Evolutionary conservation across 2,113 vertebrate genomes (phyloP).

Genomic region (Charina bottae): DNA sequence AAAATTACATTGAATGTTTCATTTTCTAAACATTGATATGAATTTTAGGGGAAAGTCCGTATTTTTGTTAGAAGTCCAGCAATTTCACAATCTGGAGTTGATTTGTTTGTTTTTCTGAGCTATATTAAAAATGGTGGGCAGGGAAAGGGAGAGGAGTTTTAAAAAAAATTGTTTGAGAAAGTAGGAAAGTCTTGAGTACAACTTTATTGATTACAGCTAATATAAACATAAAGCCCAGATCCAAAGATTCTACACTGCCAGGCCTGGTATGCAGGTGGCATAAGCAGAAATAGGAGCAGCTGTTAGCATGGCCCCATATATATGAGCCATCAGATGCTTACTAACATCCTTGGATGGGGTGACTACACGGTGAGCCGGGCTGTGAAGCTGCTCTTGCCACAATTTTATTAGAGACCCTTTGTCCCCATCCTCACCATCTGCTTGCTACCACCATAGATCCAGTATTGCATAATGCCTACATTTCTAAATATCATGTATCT

Average conservation of each 20-base stretch:
- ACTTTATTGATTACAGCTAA: not conserved
- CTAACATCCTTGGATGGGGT: too few relatives aligned
- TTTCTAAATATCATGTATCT: not conserved
- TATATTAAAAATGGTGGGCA: not conserved
- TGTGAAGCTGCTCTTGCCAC: too few relatives aligned
- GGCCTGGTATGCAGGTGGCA: too few relatives aligned
- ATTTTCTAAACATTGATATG: not conserved
- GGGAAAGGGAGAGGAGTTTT: not conserved
- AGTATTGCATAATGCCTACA: not conserved
- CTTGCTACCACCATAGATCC: not conserved
- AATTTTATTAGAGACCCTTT: too few relatives aligned
- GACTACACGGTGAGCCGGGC: too few relatives aligned
- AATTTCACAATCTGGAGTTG: not conserved
- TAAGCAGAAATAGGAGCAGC: too few relatives aligned
- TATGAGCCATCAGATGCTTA: too few relatives aligned
- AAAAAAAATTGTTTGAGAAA: not conserved
- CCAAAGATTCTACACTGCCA: too few relatives aligned
- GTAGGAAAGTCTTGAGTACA: not conserved
- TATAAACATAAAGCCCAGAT: not conserved
- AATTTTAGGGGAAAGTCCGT: not conserved
- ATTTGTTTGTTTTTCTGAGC: not conserved
- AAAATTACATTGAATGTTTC: not conserved
- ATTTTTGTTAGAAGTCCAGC: not conserved
- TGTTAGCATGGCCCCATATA: too few relatives aligned
- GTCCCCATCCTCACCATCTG: not conserved